Conservation (phyloP, 2,797 vertebrate genomes). For the Galagoides demidoff region DNA sequence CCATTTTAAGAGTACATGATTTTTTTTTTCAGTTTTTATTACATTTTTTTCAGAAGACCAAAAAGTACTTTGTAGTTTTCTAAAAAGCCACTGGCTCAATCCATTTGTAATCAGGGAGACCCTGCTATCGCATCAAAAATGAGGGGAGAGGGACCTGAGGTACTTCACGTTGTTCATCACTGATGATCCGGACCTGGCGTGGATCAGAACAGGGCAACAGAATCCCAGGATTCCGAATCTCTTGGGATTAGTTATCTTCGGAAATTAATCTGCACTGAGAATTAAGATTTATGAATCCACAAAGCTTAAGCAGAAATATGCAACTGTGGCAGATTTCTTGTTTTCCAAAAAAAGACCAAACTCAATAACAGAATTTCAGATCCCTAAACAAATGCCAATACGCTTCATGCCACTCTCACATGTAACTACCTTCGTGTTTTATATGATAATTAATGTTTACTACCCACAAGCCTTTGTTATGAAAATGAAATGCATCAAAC, state of each 20-base stretch:
- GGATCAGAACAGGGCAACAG: not conserved
- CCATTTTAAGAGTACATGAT: not conserved
- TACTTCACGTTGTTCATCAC: not conserved
- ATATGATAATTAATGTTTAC: not conserved
- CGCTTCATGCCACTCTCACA: not conserved
- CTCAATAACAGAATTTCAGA: not conserved
- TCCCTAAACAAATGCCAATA: not conserved
- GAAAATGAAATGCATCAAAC: not conserved
- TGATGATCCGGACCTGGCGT: not conserved
- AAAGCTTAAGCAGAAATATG: not conserved
- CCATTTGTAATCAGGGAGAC: not conserved
- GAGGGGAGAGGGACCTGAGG: not conserved
- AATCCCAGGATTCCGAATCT: not conserved
- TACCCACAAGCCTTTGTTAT: not conserved
- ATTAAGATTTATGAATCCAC: not conserved
- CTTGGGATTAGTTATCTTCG: not conserved
- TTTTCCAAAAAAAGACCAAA: not conserved
- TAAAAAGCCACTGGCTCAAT: not conserved
- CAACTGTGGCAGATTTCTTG: not conserved
- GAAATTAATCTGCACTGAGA: not conserved
- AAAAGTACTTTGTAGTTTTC: not conserved
- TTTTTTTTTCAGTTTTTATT: not conserved
- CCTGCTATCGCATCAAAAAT: not conserved
- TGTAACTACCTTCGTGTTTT: not conserved
- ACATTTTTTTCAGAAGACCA: constrained; percentile 24